Base-by-base conservation (phyloP, 1,140 invertebrate species). In the Druon quercuslanigerum region DNA sequence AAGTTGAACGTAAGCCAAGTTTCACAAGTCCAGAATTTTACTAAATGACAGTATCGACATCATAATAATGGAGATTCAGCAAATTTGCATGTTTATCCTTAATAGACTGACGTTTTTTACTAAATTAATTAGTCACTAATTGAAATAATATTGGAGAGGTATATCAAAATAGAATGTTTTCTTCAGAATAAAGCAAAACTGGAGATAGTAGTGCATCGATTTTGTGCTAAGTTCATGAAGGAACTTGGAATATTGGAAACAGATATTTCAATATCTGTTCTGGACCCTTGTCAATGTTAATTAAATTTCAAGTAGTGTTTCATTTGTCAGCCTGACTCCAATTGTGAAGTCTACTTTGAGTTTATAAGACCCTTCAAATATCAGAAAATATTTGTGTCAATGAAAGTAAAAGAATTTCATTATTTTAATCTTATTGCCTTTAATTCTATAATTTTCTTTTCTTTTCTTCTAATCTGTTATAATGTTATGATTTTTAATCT, bases 211-310 rank as follows among this genome's bases (percentile, higher is more conserved):
- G 17, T 19, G 20, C 14, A 13, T 33, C 14, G 57, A 60, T 60
- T 6, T 56, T 66, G 60, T 66, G 33, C 14, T 16, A 40, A 40
- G 11, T 33, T 16, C 25, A 46, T 16, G 13, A 40, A 40, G 60
- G 8, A 40, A 66, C 20, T 16, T 25, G 7, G 25, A 66, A 14
- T 66, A 66, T 66, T 66, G 60, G 60, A 66, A 66, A 66, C 60
- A 66, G 60, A 66, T 66, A 66, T 66, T 66, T 40, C 60, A 66
- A 66, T 60, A 40, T 66, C 60, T 66, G 33, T 46, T 66, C 13
- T 40, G 13, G 4, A 66, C 60, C 40, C 25, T 66, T 40, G 60
- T 66, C 60, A 40, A 66, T 40, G 14, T 14, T 66, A 66, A 66
- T 66, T 66, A 66, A 66, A 66, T 66, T 25, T 66, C 5, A 66